A percentile compares a stretch with the other conserved stretches of the same genome.
These are phyloP conservation scores for Dicerorhinus sumatrensis DNA, from an alignment of 2,113 vertebrate species.

Conservation along the genomic window DNA sequence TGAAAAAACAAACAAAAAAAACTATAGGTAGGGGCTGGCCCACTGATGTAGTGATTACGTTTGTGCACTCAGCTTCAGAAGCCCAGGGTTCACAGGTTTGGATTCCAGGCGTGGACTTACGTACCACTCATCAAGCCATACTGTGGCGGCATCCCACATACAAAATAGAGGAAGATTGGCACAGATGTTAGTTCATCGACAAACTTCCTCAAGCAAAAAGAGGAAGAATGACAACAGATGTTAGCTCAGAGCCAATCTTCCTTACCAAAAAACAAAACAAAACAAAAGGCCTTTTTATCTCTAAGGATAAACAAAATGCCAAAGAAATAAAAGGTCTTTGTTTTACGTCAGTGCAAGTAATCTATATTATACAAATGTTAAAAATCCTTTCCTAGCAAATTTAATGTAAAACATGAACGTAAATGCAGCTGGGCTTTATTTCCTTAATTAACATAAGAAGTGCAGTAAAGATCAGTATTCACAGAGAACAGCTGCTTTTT, in stretches of 20 bases:
- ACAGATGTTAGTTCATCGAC: too few relatives aligned
- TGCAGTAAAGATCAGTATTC: not conserved
- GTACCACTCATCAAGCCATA: too few relatives aligned
- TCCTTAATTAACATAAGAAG: conserved; percentile 20
- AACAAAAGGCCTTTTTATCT: not conserved
- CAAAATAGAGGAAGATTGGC: too few relatives aligned
- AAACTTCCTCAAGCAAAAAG: too few relatives aligned
- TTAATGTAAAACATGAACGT: not conserved
- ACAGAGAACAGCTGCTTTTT: conserved; percentile 42
- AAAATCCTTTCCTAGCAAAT: not conserved
- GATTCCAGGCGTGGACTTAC: too few relatives aligned
- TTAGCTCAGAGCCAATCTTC: too few relatives aligned
- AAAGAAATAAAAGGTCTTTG: not conserved
- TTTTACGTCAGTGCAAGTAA: not conserved
- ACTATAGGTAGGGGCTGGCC: too few relatives aligned
- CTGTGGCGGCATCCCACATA: too few relatives aligned
- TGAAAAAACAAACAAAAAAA: not conserved
- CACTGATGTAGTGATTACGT: too few relatives aligned
- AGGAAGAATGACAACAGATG: too few relatives aligned
- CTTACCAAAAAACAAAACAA: not conserved
- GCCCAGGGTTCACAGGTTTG: too few relatives aligned
- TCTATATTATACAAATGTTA: not conserved
- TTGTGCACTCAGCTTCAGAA: too few relatives aligned
- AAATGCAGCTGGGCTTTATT: not conserved
- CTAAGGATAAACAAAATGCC: not conserved